phyloP scores from a whole-genome alignment of 2,797 vertebrate genomes.

The Characodon lateralis region DNA sequence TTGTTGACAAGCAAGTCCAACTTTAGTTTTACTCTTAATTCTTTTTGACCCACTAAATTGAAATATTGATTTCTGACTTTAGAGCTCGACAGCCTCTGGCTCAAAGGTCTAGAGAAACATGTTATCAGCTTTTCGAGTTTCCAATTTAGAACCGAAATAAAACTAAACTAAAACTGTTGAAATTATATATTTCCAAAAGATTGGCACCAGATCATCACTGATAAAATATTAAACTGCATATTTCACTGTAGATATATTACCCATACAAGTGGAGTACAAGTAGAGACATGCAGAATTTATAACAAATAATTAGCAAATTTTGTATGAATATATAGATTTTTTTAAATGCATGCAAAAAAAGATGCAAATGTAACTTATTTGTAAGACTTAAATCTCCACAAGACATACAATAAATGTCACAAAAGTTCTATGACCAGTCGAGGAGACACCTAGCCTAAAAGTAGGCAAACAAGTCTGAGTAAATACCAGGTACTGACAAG shows the following conservation, averaged over 20 bases:
- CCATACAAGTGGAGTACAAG: neutral
- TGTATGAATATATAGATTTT: neutral
- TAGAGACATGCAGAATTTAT: neutral
- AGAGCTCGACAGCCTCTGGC: neutral
- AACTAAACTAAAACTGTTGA: neutral
- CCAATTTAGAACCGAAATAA: neutral
- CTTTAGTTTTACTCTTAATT: neutral
- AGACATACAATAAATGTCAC: neutral
- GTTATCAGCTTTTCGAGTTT: neutral
- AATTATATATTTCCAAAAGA: no score
- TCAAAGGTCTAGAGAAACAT: neutral
- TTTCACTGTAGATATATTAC: neutral
- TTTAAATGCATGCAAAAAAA: neutral
- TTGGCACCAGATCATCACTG: neutral
- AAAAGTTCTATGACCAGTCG: neutral
- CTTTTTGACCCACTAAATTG: neutral
- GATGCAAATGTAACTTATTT: neutral
- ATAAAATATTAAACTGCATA: neutral
- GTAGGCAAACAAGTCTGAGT: slow-evolving; percentile 31
- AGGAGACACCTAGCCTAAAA: neutral
- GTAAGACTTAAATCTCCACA: neutral
- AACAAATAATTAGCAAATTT: neutral
- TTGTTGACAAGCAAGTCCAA: neutral
- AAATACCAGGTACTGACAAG: slow-evolving; percentile 33
- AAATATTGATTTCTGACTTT: neutral